phyloP scores from a whole-genome alignment of 1,140 invertebrate species.

The Diorhabda elongata region DNA sequence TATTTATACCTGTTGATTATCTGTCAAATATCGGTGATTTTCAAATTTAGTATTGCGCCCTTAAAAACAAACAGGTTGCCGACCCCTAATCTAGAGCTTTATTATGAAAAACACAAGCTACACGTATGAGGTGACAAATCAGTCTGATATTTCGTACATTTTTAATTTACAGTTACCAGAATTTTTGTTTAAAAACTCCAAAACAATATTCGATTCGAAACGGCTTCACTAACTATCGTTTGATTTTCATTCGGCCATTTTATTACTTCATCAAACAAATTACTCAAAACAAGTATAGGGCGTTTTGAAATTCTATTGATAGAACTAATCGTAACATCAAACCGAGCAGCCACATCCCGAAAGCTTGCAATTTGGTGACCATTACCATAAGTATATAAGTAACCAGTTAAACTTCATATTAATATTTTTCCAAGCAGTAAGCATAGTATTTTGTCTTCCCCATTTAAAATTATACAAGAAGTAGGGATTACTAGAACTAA shows the following conservation, averaged over 20 bases:
- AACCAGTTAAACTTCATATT: not conserved
- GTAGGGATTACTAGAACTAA: not conserved
- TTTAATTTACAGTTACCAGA: conserved; percentile 25
- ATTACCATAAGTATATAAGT: conserved; percentile 5
- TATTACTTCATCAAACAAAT: not conserved
- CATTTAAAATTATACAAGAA: conserved; percentile 1
- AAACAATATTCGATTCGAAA: conserved; percentile 29
- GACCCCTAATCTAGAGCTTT: too few species aligned
- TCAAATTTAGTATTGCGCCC: too few species aligned
- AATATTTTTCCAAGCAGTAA: too few species aligned
- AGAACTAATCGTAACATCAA: conserved; percentile 1
- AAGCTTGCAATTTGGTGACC: not conserved
- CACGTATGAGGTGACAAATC: too few species aligned
- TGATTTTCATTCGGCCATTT: not conserved
- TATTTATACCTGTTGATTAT: too few species aligned
- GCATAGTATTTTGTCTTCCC: not conserved
- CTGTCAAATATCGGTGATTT: too few species aligned
- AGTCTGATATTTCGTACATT: too few species aligned
- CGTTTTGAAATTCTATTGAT: not conserved
- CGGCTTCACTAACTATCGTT: conserved; percentile 18
- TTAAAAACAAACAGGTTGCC: too few species aligned
- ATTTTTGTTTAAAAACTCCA: conserved; percentile 32
- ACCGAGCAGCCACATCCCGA: conserved; percentile 7
- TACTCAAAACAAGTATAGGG: not conserved
- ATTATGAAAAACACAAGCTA: too few species aligned